Conservation (phyloP, 2,113 vertebrate species). For the Tinamus guttatus region DNA sequence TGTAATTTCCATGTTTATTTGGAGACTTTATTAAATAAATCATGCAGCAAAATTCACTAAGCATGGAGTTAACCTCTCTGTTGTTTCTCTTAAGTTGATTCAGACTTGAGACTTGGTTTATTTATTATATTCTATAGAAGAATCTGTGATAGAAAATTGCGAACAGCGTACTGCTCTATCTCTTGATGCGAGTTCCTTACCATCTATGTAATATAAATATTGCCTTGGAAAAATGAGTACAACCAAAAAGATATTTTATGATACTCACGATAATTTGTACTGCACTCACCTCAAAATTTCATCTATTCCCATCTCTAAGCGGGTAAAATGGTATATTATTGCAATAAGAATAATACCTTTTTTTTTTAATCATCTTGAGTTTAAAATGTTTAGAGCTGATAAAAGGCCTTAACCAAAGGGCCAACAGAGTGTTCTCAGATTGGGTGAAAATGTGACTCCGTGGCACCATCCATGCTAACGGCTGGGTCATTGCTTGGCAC, state of each 20-base stretch:
- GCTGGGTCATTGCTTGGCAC: not conserved
- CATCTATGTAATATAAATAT: not conserved
- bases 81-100: constrained; percentile 16
- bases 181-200: not conserved
- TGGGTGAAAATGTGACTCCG: not conserved
- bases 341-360: not conserved
- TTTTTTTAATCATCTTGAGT: not conserved
- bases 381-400: not conserved
- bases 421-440: not conserved
- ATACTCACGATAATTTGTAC: not conserved
- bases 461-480: too few species aligned
- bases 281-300: not conserved
- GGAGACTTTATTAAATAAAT: constrained; percentile 43
- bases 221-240: not conserved
- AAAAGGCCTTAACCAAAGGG: not conserved
- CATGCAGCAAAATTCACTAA: constrained; percentile 34
- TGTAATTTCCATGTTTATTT: constrained; percentile 48
- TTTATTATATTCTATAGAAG: not conserved
- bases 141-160: not conserved
- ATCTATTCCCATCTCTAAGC: not conserved
- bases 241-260: not conserved
- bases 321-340: not conserved
- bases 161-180: not conserved
- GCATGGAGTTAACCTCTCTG: constrained; percentile 49
- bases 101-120: constrained; percentile 3